These are phyloP conservation scores for Hypsibius dujardini DNA, from an alignment of 1,140 invertebrate genomes.

Conservation along the genomic window DNA sequence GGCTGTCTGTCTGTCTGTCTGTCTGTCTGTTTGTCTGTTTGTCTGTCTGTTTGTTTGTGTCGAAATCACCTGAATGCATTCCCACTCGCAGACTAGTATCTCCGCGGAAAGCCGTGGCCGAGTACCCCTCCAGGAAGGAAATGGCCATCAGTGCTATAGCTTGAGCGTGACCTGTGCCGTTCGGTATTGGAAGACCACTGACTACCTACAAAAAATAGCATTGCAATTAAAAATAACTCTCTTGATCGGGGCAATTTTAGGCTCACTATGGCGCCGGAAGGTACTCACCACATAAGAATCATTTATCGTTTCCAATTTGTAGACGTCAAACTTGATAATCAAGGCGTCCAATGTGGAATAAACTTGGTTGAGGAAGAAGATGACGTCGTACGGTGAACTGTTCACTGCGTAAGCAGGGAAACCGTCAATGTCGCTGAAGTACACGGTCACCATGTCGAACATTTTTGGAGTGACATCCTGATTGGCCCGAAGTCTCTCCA, in stretches of 20 bases:
- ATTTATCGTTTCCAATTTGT: constrained; percentile 30
- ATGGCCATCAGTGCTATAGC: constrained; percentile 45
- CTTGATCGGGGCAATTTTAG: neutral
- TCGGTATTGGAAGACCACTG: constrained; percentile 24
- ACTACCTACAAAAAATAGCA: neutral
- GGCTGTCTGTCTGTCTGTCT: too few relatives aligned
- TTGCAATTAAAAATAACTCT: neutral
- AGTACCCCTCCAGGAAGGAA: constrained; percentile 37
- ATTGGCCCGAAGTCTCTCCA: neutral
- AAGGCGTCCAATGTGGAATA: constrained; percentile 34
- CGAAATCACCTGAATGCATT: constrained; percentile 38
- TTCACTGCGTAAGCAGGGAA: constrained; percentile 32
- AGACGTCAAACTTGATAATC: constrained; percentile 35
- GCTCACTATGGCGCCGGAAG: too few relatives aligned
- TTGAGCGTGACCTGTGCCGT: constrained; percentile 35
- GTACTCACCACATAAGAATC: constrained; percentile 31
- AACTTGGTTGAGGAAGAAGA: constrained; percentile 33
- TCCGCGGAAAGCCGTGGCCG: constrained; percentile 41
- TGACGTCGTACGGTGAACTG: constrained; percentile 32
- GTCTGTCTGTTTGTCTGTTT: too few relatives aligned
- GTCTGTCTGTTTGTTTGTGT: too few relatives aligned
- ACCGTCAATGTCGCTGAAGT: constrained; percentile 34
- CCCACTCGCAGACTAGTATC: constrained; percentile 41
- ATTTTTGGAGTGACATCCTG: neutral
- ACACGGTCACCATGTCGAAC: constrained; percentile 32